These are phyloP conservation scores for Pipra filicauda DNA, from an alignment of 2,113 vertebrate species.

Conservation along the genomic window DNA sequence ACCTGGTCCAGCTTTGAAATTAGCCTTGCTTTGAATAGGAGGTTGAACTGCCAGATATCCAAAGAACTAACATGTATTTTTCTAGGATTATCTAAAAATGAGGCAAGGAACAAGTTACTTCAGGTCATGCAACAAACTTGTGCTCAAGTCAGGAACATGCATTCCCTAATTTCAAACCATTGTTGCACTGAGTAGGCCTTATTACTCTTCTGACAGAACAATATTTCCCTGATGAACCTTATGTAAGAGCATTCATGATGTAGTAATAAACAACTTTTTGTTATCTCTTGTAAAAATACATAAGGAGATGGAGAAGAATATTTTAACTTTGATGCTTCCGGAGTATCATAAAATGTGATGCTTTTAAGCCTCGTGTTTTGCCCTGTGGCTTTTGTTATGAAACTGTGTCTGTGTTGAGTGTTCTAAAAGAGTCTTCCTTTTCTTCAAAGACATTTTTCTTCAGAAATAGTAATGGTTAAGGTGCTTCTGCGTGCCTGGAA, in stretches of 20 bases:
- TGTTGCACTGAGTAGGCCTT: neutral
- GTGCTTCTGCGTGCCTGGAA: neutral
- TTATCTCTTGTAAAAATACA: neutral
- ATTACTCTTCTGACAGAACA: neutral
- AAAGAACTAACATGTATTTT: neutral
- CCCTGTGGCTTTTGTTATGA: neutral
- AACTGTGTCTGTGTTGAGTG: neutral
- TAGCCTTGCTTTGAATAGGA: neutral
- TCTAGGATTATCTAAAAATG: neutral
- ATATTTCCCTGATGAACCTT: neutral
- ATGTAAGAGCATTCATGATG: neutral
- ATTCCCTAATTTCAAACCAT: neutral
- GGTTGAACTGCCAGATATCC: neutral
- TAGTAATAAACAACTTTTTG: neutral
- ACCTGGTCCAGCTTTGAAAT: neutral
- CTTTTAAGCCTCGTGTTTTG: neutral
- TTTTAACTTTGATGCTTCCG: neutral
- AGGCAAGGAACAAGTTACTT: neutral
- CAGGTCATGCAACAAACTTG: neutral
- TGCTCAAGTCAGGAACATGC: neutral
- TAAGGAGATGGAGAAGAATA: neutral
- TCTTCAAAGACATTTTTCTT: neutral
- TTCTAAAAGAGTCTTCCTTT: neutral
- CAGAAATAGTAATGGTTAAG: neutral
- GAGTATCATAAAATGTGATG: neutral